These are phyloP conservation scores for Cabera pusaria DNA, from an alignment of 2,888 invertebrate species.

Conservation along the genomic window DNA sequence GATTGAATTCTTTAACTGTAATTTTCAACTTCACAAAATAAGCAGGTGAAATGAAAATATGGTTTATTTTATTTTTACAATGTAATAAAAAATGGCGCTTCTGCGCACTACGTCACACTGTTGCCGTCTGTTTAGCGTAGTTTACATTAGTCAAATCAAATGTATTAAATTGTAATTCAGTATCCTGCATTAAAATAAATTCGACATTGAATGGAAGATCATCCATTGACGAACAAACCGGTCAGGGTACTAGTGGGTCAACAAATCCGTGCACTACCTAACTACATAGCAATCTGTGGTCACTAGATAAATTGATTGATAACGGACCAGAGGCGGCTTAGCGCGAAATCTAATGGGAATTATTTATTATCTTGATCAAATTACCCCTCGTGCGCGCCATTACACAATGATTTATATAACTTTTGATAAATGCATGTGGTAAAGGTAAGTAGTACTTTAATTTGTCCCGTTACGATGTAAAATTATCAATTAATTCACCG, in stretches of 20 bases:
- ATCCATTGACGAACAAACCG: conserved; percentile 61
- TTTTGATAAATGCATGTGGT: conserved; percentile 37
- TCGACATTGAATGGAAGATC: conserved; percentile 53
- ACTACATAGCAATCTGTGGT: conserved; percentile 29
- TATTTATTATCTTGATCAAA: conserved; percentile 60
- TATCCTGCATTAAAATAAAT: no score
- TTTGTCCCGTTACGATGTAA: conserved; percentile 14
- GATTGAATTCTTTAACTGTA: neutral
- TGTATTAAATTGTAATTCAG: no score
- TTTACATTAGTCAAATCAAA: no score
- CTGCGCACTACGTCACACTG: no score
- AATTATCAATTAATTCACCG: conserved; percentile 3
- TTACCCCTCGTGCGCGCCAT: conserved; percentile 48
- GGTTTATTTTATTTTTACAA: no score
- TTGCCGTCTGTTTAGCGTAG: no score
- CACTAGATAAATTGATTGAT: conserved; percentile 77
- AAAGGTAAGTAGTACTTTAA: conserved; percentile 5
- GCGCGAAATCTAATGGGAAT: conserved; percentile 70
- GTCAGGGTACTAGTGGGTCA: conserved; percentile 60
- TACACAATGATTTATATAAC: conserved; percentile 51
- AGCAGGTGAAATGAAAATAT: no score
- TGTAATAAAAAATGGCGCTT: no score
- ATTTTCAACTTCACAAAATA: no score
- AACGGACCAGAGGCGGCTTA: conserved; percentile 62
- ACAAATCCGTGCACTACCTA: conserved; percentile 61